Percentiles rank a stretch among this genome's conserved stretches.
Evolutionary conservation across 2,113 vertebrate genomes (phyloP).

Genomic region (Lates calcarifer): DNA sequence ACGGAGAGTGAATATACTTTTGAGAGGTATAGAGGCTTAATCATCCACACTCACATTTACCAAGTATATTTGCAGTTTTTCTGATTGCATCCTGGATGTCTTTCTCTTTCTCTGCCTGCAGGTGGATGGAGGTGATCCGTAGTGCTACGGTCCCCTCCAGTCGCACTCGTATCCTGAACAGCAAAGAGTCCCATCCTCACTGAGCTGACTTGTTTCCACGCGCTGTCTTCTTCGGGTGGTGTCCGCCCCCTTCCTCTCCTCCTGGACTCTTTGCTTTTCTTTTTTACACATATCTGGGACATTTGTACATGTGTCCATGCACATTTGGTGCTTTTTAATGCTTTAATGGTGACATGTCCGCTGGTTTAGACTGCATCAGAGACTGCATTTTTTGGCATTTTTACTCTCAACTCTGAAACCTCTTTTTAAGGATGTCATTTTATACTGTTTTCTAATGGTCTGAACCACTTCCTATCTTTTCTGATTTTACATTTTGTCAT

Average conservation of each 20-base stretch:
- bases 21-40: slow-evolving; percentile 86
- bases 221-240: slow-evolving; percentile 37
- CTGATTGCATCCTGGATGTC: not conserved
- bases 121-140: slow-evolving; percentile 99
- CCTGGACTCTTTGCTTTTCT: slow-evolving; percentile 63
- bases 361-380: slow-evolving; percentile 86
- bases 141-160: slow-evolving; percentile 93
- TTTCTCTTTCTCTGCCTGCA: slow-evolving; percentile 62
- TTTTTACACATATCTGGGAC: slow-evolving; percentile 79
- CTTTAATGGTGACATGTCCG: slow-evolving; percentile 85
- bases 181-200: slow-evolving; percentile 89
- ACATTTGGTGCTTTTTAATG: slow-evolving; percentile 85
- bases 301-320: slow-evolving; percentile 79
- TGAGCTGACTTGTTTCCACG: slow-evolving; percentile 78
- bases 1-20: slow-evolving; percentile 98
- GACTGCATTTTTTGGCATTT: slow-evolving; percentile 85
- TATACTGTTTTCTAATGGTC: slow-evolving; percentile 84
- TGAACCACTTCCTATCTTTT: slow-evolving; percentile 77
- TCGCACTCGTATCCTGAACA: slow-evolving; percentile 85
- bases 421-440: slow-evolving; percentile 87
- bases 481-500: slow-evolving; percentile 75
- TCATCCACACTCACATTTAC: not conserved
- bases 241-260: slow-evolving; percentile 33
- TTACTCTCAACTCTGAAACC: slow-evolving; percentile 83
- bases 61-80: not conserved